Evolutionary conservation across 2,797 vertebrate genomes (phyloP).

Genomic region (Siniperca undulata): DNA sequence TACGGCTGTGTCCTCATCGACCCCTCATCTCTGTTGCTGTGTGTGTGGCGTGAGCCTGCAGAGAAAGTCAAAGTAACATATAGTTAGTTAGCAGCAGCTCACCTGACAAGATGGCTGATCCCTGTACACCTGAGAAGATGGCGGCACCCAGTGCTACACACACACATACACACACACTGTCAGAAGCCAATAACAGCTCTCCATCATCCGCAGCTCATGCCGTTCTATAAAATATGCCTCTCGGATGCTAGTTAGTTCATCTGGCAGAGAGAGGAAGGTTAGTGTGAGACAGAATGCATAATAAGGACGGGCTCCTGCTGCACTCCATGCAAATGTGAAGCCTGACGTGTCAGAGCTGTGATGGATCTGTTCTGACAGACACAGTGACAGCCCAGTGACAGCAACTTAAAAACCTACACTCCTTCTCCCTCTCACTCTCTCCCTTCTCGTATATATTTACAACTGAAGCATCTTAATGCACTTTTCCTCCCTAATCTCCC

Average conservation of each 20-base stretch:
- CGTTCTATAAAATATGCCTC: constrained; percentile 69
- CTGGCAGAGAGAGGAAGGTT: constrained; percentile 67
- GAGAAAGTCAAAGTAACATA: constrained; percentile 43
- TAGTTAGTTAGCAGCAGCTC: constrained; percentile 58
- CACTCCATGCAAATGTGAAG: constrained; percentile 84
- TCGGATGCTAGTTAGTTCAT: constrained; percentile 74
- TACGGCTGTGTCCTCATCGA: constrained; percentile 32
- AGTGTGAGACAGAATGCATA: constrained; percentile 80
- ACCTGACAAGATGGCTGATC: constrained; percentile 77
- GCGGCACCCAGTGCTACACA: constrained; percentile 32
- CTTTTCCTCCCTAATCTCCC: constrained; percentile 74
- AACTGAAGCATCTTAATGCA: constrained; percentile 78
- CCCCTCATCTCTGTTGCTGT: constrained; percentile 49
- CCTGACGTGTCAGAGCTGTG: constrained; percentile 81
- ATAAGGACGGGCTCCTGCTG: constrained; percentile 74
- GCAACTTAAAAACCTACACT: constrained; percentile 80
- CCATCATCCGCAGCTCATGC: constrained; percentile 68
- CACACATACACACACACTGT: constrained; percentile 29
- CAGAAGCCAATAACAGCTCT: constrained; percentile 66
- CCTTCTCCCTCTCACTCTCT: constrained; percentile 56
- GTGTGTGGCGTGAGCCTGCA: constrained; percentile 53
- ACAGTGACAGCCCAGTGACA: constrained; percentile 84
- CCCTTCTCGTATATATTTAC: constrained; percentile 76
- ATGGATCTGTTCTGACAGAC: constrained; percentile 88
- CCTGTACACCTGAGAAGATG: constrained; percentile 75